A percentile compares a stretch with the other conserved stretches of the same genome.
phyloP scores from a whole-genome alignment of 2,113 vertebrate species.

The Datnioides undecimradiatus region DNA sequence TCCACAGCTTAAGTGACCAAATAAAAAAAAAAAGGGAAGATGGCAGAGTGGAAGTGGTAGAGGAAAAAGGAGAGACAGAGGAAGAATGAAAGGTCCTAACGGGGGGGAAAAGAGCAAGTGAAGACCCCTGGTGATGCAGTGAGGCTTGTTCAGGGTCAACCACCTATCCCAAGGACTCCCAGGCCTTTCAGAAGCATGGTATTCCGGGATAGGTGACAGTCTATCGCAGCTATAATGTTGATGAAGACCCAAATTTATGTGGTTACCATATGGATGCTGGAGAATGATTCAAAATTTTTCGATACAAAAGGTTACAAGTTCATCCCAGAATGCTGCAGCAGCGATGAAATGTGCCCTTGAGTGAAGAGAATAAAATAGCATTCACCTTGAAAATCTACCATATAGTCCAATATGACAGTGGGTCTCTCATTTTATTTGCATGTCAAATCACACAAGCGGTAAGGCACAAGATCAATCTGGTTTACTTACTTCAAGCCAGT shows the following conservation, averaged over 20 bases:
- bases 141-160: constrained; percentile 77
- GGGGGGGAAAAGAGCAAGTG: constrained; percentile 61
- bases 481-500: constrained; percentile 68
- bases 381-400: constrained; percentile 68
- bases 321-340: constrained; percentile 48
- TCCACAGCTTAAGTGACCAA: constrained; percentile 85
- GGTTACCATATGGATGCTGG: constrained; percentile 80
- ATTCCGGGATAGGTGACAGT: constrained; percentile 74
- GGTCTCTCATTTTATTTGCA: constrained; percentile 75
- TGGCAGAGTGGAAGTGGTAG: constrained; percentile 70
- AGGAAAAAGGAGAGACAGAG: constrained; percentile 67
- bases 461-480: constrained; percentile 69
- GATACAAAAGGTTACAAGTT: constrained; percentile 74
- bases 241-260: constrained; percentile 83
- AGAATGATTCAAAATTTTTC: constrained; percentile 71
- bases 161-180: constrained; percentile 79
- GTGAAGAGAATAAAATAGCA: constrained; percentile 51
- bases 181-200: constrained; percentile 70
- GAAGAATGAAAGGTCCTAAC: constrained; percentile 72
- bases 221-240: constrained; percentile 78
- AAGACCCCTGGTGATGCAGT: constrained; percentile 74
- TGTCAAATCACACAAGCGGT: constrained; percentile 76
- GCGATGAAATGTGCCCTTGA: constrained; percentile 69
- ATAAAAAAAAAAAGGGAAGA: constrained; percentile 82
- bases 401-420: constrained; percentile 50